Evolutionary conservation across 35 echinoderm and acorn worm genomes (phyloP), one percentile per base, ranked within the genome.

Genomic region (Hemicentrotus pulcherrimus): DNA sequence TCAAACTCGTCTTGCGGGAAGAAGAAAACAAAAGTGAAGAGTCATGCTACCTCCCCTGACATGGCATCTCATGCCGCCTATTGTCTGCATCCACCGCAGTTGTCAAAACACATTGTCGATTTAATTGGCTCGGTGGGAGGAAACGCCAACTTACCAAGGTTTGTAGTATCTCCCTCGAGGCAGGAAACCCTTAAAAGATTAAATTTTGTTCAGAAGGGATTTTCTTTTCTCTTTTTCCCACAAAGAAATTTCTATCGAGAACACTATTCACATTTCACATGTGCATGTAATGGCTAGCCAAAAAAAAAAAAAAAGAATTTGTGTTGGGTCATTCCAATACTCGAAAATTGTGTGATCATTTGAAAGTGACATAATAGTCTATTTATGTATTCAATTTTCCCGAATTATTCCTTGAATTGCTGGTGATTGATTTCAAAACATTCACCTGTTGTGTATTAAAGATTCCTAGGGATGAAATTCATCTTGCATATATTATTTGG

Each of bases 141-240:
- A 93, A 93, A 58, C 48, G 91, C 32, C 91, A 93, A 93, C 46
- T 93, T 93, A 93, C 88, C 86, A 90, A 90, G 88, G 88, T 90
- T 90, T 47, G 32, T 90, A 6, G 88, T 45, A 45, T 45, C 88
- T 90, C 88, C 15, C 88, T 45, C 88, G 22, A 22, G 46, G 88
- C 88, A 90, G 88, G 88, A 90, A 90, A 19, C 88, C 88, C 88
- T 47, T 47, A 90, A 45, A 46, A 90, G 88, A 90, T 45, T 19
- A 15, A 19, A 90, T 32, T 90, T 47, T 90, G 32, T 47, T 88
- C n/a, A n/a, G 22, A 78, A 78, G 65, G n/a, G 19, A 15, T 7
- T 90, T 90, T 90, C 28, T 89, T 9, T 89, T 41, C 32, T 90
- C n/a, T 90, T 30, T 89, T 89, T 31, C 24, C 35, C 35, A 1